Base-by-base conservation (phyloP, 2,113 vertebrate species). In the Bufo bufo region DNA sequence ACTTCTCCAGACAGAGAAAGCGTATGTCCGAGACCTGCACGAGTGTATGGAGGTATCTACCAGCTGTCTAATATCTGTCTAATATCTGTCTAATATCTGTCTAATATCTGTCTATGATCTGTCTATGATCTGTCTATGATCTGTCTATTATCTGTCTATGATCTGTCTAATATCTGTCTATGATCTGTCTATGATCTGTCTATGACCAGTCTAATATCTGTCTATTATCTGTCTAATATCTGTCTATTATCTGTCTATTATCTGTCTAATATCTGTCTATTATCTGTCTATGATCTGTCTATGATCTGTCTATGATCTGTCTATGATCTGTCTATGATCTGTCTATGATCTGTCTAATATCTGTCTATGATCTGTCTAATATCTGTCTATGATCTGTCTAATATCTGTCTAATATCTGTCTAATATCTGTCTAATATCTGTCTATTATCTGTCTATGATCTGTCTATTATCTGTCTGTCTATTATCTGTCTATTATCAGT, bases 1-100 rank as follows among this genome's bases (percentile, higher is more conserved):
- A 90, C 94, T 99, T 47, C 96, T 99, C 77, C 98, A 99, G 92
- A 99, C 98, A 0, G 98, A 99, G 92, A 99, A 99, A 90, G 95
- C 98, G 13, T 99, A 99, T 19, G 98, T 99, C 87, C 96, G 96
- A 92, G 98, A 99, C 90, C 95, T 99, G 17, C 97, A 98, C 0
- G 98, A 99, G 91, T 99, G 98, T 93, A 93, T 99, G 81, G 98
- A 99, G 96, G 98, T 99, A 91, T 92, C 6, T 20, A 4, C 14
- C 1, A 17, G 4, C 61, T 20, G 7, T 52, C 52, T 52, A 52
- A 1, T 52, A 52, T 20, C 61, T 63, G 3, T 63, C 61, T 63
- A 17, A 20, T 19, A 6, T 8, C 17, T 20, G 3, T 12, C 23
- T 69, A 9, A 23, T 69, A n/a, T 77, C 74, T 77, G 16, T 12